These are phyloP conservation scores for Symphodus melops DNA, from an alignment of 2,113 vertebrate species.

Conservation along the genomic window DNA sequence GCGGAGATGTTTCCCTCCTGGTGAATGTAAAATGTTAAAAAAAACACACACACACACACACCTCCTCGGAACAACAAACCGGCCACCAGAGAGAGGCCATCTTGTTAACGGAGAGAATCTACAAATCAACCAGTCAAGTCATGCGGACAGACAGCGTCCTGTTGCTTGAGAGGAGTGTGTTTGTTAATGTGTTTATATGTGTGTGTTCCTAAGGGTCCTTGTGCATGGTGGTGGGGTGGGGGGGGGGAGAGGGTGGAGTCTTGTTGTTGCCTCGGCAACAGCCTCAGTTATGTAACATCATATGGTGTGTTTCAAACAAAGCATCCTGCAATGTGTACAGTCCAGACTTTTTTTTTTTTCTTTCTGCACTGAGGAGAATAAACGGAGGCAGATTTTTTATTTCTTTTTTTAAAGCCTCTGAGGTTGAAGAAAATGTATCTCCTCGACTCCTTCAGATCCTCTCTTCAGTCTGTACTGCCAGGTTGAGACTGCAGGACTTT, in stretches of 20 bases:
- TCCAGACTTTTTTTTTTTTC: not conserved
- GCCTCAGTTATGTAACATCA: conserved; percentile 81
- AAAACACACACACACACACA: not conserved
- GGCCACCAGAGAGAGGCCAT: conserved; percentile 16
- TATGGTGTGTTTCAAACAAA: conserved; percentile 78
- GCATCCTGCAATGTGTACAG: conserved; percentile 37
- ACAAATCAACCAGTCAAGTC: conserved; percentile 39
- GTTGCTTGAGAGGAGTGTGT: conserved; percentile 7
- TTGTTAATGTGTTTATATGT: not conserved
- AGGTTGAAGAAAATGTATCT: no score
- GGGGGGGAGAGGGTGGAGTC: conserved; percentile 37
- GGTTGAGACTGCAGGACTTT: no score
- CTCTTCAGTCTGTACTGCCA: no score
- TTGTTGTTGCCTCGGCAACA: conserved; percentile 71
- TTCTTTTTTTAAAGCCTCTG: no score
- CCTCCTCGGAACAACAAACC: not conserved
- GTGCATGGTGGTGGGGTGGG: not conserved
- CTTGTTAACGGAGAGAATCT: conserved; percentile 35
- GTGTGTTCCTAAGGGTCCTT: not conserved
- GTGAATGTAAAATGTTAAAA: not conserved
- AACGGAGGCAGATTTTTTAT: conserved; percentile 1
- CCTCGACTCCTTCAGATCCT: no score
- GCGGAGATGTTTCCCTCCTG: conserved; percentile 14
- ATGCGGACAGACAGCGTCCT: conserved; percentile 36
- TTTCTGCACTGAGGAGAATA: not conserved